These are phyloP conservation scores for Pandemis heparana DNA, from an alignment of 2,888 invertebrate species.

Conservation along the genomic window DNA sequence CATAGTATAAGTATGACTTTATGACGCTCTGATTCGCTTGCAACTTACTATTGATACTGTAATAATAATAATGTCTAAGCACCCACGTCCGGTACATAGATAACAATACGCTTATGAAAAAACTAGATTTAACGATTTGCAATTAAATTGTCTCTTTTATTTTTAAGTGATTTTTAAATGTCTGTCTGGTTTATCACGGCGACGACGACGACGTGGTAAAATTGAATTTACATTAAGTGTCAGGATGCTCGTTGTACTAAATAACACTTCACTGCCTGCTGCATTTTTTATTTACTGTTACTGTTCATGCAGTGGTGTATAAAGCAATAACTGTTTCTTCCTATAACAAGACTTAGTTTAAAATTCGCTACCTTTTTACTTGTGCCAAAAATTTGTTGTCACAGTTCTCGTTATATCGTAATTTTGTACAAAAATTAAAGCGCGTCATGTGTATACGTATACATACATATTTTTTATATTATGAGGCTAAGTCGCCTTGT, in stretches of 20 bases:
- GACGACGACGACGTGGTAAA: slow-evolving; percentile 53
- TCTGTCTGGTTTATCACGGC: slow-evolving; percentile 41
- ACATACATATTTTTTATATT: slow-evolving; percentile 44
- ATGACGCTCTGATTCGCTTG: slow-evolving; percentile 50
- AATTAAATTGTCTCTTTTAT: slow-evolving; percentile 41
- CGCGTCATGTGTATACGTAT: slow-evolving; percentile 45
- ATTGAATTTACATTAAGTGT: slow-evolving; percentile 59
- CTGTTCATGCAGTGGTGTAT: slow-evolving; percentile 25
- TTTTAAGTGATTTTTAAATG: slow-evolving; percentile 25
- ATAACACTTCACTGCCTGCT: slow-evolving; percentile 58
- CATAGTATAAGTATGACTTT: slow-evolving; percentile 48
- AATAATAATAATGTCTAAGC: slow-evolving; percentile 61
- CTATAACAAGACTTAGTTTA: not conserved
- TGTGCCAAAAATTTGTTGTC: slow-evolving; percentile 41
- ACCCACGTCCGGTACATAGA: slow-evolving; percentile 62
- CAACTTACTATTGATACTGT: slow-evolving; percentile 55
- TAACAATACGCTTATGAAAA: slow-evolving; percentile 67
- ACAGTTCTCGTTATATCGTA: slow-evolving; percentile 26
- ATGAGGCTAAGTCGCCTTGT: slow-evolving; percentile 61
- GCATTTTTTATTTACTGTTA: slow-evolving; percentile 51
- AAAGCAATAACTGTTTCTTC: slow-evolving; percentile 20
- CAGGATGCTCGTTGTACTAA: slow-evolving; percentile 81
- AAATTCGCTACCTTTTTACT: slow-evolving; percentile 29
- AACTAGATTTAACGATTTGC: slow-evolving; percentile 47
- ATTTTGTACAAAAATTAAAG: slow-evolving; percentile 38